Evolutionary conservation across 1,140 invertebrate genomes (phyloP), one percentile per base, ranked within the genome.

Genomic region (Drosophila mayri): DNA sequence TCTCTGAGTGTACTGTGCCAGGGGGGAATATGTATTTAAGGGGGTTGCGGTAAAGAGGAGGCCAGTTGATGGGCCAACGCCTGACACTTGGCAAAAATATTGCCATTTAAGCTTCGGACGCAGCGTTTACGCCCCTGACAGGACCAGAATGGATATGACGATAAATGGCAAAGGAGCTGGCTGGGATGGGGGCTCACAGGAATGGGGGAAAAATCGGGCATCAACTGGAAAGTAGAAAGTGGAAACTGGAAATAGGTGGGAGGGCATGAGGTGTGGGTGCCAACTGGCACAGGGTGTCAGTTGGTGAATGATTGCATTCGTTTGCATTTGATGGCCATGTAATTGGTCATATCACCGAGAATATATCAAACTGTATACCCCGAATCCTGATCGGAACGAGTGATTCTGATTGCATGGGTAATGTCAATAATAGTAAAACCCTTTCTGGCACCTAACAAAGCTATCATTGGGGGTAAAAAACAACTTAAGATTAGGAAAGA

Each of bases 81-180:
- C 70, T 83, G 83, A 83, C 84, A 88, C 84, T 79, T 78, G 57
- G 70, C 76, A 83, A 86, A 83, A 83, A 83, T 88, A 88, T 86
- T 86, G 79, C 75, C 84, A 76, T 83, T 83, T 83, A 88, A 86
- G 84, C 84, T 76, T 70, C 84, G 84, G 79, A 88, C 84, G 70
- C 84, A 88, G 76, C 83, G 66, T 86, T 86, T 86, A 79, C 70
- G 84, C 55, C 47, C 47, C 66, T 79, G 79, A 88, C 83, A 83
- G 83, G 49, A 43, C 58, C 67, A 74, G 50, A 79, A 57, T 49
- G 68, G 50, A 58, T 71, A 73, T 73, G 70, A 72, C 52, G 52
- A 72, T 60, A 57, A 72, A 67, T 71, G 65, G 65, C 35, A 37
- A 18, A 32, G 49, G 65, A 57, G 37, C 7, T 40, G 25, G 46